Evolutionary conservation across 1,140 invertebrate species (phyloP), one percentile per base, ranked within the genome.

Genomic region (Macrobrachium rosenbergii): DNA sequence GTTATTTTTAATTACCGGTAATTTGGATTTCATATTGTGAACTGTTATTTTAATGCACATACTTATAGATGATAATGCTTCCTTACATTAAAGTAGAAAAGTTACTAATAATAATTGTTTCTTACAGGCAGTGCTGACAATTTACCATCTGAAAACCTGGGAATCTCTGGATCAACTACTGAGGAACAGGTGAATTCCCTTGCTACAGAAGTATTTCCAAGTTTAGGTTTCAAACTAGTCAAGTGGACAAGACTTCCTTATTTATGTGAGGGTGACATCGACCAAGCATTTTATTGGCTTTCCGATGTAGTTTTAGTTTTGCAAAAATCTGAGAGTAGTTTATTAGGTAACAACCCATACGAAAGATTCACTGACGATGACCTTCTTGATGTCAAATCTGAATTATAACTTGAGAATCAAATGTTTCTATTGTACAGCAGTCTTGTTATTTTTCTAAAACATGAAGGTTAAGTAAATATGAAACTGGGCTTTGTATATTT

Each of bases 201-300:
- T 83, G 93, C 96, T 11, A 21, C 19, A 11, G 76, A 78, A 23
- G 75, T 90, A 52, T 84, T 83, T 52, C 85, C 81, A 5, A 77
- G 78, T 21, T 28, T 88, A 14, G 88, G 88, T 2, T 85, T 83
- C 73, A 92, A 94, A 86, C 93, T 98, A 11, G 92, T 94, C 1
- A 92, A 93, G 6, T 98, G 97, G 96, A 94, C 96, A 14, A 94
- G 96, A 91, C 92, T 98, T 23, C 97, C 98, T 5, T 99, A 99
- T 92, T 92, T 99, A 14, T 99, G 97, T 92, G 97, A 99, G 92
- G 98, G 98, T 0, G 97, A 99, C 92, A 92, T 98, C n/a, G 93
- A 95, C 28, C 96, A 98, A 91, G 95, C 96, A 0, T 98, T 96
- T 92, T 99, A 98, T 92, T 96, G 96, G 93, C 93, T 99, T 12